Percentiles rank a stretch among this genome's conserved stretches.
These are phyloP conservation scores for Pseudorhombus dupliciocellatus DNA, from an alignment of 2,113 vertebrate species.

Conservation along the genomic window DNA sequence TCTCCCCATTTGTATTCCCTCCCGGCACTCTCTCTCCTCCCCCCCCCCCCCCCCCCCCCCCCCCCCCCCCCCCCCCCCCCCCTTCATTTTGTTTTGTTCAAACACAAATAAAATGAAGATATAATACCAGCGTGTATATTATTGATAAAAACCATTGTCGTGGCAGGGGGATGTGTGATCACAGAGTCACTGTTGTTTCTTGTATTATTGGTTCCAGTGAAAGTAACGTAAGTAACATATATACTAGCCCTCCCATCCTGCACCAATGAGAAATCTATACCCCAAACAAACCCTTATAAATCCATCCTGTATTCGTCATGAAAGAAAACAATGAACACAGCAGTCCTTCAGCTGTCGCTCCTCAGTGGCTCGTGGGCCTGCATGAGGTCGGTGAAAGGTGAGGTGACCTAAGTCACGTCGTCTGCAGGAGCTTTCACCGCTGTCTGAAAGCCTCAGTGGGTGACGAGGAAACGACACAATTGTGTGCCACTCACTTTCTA, in stretches of 20 bases:
- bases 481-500: slow-evolving; percentile 44
- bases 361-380: neutral
- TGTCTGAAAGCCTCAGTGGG: slow-evolving; percentile 64
- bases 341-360: slow-evolving; percentile 1
- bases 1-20: no score
- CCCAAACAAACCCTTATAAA: neutral
- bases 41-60: no score
- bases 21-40: neutral
- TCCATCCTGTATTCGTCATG: neutral
- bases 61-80: no score
- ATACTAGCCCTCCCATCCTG: no score
- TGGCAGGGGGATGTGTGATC: no score
- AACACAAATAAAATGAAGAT: no score
- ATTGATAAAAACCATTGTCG: no score
- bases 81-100: no score
- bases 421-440: slow-evolving; percentile 46
- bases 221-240: no score
- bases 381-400: slow-evolving; percentile 41
- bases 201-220: no score
- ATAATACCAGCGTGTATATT: no score
- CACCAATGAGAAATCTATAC: neutral
- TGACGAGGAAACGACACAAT: slow-evolving; percentile 54
- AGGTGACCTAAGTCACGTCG: neutral
- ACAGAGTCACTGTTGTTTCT: no score
- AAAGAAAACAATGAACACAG: neutral